Conservation (phyloP, 64 coral and sea anemone species). For the Hydrozoanthus tunicans region DNA sequence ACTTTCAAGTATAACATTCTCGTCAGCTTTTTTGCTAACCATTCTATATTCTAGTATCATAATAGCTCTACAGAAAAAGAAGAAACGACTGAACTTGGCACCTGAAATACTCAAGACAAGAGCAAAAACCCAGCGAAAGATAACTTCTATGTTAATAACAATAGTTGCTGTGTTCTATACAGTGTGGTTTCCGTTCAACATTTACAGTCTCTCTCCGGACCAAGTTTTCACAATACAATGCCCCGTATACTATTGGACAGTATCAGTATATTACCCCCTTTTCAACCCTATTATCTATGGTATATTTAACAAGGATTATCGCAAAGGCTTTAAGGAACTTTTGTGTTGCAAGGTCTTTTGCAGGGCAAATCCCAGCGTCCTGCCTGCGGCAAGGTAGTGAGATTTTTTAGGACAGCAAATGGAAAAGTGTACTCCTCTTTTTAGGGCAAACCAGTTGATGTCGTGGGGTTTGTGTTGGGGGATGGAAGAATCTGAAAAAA, state of each 20-base stretch:
- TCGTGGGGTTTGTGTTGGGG: too few species aligned
- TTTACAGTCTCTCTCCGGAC: background rate
- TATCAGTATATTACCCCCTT: background rate
- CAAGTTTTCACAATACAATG: background rate
- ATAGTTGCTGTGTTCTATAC: background rate
- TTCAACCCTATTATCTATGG: background rate
- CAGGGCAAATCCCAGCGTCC: too few species aligned
- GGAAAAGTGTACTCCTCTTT: too few species aligned
- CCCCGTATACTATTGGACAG: background rate
- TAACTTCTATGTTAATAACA: background rate
- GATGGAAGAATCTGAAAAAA: too few species aligned
- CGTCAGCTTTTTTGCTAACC: background rate
- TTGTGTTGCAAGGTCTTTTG: background rate
- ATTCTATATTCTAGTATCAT: background rate
- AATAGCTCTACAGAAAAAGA: background rate
- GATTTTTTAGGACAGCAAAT: too few species aligned
- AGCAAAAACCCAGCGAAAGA: background rate
- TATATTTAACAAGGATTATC: background rate
- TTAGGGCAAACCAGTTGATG: too few species aligned
- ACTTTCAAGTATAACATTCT: background rate
- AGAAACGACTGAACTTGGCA: background rate
- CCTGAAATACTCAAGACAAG: background rate
- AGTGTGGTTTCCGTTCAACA: conserved; percentile 4
- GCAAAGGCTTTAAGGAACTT: background rate
- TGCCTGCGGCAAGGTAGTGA: too few species aligned